Percentiles rank a stretch among this genome's conserved stretches.
These are phyloP conservation scores for Holacanthella duospinosa DNA, from an alignment of 2,888 invertebrate species.

Conservation along the genomic window DNA sequence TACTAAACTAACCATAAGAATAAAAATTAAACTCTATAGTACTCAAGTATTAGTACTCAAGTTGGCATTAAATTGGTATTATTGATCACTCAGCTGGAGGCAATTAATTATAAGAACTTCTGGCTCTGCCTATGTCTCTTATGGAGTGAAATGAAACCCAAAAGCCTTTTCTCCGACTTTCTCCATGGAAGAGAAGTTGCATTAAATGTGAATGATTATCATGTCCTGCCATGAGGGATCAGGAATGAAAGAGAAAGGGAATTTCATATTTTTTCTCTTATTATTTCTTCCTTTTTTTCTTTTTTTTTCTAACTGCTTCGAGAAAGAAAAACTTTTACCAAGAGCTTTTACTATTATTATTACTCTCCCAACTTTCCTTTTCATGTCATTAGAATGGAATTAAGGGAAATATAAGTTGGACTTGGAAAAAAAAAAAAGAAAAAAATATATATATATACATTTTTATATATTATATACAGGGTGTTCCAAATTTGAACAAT, in stretches of 20 bases:
- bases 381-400: conserved; percentile 35
- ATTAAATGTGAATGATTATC: conserved; percentile 33
- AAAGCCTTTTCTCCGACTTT: not conserved
- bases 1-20: too few species aligned
- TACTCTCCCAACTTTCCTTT: conserved; percentile 12
- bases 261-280: conserved; percentile 1
- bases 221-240: conserved; percentile 21
- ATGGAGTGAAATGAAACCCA: not conserved
- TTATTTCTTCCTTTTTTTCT: not conserved
- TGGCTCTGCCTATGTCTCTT: not conserved
- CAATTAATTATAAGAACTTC: conserved; percentile 24
- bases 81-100: conserved; percentile 31
- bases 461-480: too few species aligned
- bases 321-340: not conserved
- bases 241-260: not conserved
- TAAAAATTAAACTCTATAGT: too few species aligned
- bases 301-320: not conserved
- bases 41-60: too few species aligned
- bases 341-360: conserved; percentile 3
- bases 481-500: too few species aligned
- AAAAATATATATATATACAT: too few species aligned
- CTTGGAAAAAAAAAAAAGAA: too few species aligned
- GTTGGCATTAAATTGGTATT: conserved; percentile 8
- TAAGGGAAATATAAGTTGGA: conserved; percentile 9
- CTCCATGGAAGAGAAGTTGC: conserved; percentile 16